Evolutionary conservation across 2,797 vertebrate species (phyloP).

Genomic region (Sebastes ruberrimus): DNA sequence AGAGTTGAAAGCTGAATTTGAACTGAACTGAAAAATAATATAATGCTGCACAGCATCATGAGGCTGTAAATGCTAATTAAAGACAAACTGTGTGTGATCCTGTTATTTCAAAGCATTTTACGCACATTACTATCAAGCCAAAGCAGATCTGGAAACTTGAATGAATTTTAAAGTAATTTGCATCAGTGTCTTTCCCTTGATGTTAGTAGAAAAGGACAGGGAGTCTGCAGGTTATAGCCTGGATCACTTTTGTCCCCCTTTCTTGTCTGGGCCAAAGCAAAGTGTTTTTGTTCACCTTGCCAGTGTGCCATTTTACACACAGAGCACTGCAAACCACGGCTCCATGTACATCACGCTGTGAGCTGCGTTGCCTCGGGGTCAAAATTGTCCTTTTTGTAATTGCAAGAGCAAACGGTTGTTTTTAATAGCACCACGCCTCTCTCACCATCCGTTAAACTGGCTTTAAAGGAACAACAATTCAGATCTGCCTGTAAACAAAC

Average conservation of each 20-base stretch:
- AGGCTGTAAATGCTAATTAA: background rate
- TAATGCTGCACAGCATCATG: background rate
- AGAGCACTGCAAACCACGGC: slow-evolving; percentile 10
- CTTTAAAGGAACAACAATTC: background rate
- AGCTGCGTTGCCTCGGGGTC: slow-evolving; percentile 32
- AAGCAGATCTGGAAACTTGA: background rate
- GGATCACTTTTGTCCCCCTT: background rate
- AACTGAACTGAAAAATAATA: background rate
- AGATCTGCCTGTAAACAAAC: background rate
- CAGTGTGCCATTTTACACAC: slow-evolving; percentile 61
- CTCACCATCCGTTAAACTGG: background rate
- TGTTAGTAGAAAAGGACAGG: slow-evolving; percentile 14
- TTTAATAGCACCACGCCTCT: slow-evolving; percentile 11
- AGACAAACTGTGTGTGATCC: background rate
- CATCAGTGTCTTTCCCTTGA: background rate
- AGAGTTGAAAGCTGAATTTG: background rate
- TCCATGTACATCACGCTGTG: slow-evolving; percentile 41
- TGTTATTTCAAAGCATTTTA: background rate
- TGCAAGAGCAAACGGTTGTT: slow-evolving; percentile 33
- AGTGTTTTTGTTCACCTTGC: slow-evolving; percentile 43
- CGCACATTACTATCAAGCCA: background rate
- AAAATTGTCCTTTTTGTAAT: slow-evolving; percentile 55
- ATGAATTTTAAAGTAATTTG: background rate
- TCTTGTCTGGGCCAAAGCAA: background rate
- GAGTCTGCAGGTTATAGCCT: slow-evolving; percentile 22